A percentile compares a stretch with the other conserved stretches of the same genome.
Conservation (phyloP, 2,888 invertebrate species). For the Drosophila buzzatii region DNA sequence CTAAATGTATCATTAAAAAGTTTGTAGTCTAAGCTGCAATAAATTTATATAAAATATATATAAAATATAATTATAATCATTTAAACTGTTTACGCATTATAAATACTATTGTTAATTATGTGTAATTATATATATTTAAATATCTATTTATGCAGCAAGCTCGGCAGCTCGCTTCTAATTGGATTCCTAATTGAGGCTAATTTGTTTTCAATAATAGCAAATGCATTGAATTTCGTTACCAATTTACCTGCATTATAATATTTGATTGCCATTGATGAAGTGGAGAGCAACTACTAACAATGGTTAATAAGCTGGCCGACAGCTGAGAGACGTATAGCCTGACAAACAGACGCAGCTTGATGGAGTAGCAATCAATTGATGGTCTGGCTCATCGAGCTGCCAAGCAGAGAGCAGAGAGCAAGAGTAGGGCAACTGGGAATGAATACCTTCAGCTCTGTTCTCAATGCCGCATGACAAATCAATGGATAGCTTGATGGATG, state of each 20-base stretch:
- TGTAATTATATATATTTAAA: background rate
- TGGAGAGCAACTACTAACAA: background rate
- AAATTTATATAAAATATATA: too few relatives aligned
- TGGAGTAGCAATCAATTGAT: conserved; percentile 4
- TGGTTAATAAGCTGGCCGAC: conserved; percentile 1
- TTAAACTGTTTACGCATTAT: background rate
- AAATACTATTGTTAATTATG: background rate
- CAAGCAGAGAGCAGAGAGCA: background rate
- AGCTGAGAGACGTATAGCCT: background rate
- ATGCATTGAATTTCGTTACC: conserved; percentile 22
- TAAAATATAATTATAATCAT: too few relatives aligned
- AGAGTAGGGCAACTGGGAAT: conserved; percentile 13
- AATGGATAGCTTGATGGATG: conserved; percentile 63
- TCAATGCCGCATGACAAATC: conserved; percentile 56
- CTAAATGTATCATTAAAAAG: too few relatives aligned
- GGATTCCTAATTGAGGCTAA: background rate
- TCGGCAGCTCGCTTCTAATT: background rate
- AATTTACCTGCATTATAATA: conserved; percentile 5
- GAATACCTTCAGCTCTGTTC: conserved; percentile 23
- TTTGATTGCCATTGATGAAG: conserved; percentile 22
- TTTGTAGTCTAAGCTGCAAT: too few relatives aligned
- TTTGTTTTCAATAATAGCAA: conserved; percentile 16
- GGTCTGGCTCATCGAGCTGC: background rate
- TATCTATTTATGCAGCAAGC: background rate
- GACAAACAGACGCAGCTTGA: background rate